Evolutionary conservation across 1,140 invertebrate species (phyloP), one percentile per base, ranked within the genome.

Genomic region (Drosophila paulistorum): DNA sequence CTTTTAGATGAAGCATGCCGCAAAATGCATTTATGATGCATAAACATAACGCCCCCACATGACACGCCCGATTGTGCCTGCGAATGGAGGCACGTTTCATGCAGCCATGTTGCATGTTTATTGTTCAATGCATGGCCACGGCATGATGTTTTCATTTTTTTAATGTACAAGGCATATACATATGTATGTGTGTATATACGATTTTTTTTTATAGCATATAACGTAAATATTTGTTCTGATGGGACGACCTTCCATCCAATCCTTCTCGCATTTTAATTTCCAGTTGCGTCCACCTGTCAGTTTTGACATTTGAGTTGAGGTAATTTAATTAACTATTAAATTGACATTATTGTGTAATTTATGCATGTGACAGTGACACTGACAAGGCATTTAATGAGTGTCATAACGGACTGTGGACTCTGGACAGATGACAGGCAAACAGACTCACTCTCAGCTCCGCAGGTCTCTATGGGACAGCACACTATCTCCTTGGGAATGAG

Each of bases 271-370:
- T 37, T 26, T 17, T 33, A 13, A 7, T 42, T 26, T 39, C 37
- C 23, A 63, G 35, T 54, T 33, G 23, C 35, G 37, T 62, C 20
- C 7, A 35, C 67, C 67, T 59, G 39, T 66, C 67, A 64, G 57
- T 58, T 68, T 72, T 80, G 81, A 81, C 79, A 66, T 57, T 71
- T 68, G 70, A 67, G 62, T 68, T 74, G 71, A 79, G 60, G 65
- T 80, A 87, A 87, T 89, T 89, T 72, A 87, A 87, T 87, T 89
- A 78, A 84, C 77, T 71, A 87, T 87, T 80, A 89, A 89, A 87
- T 80, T 67, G 65, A 65, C 77, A 87, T 87, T 87, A 87, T 78
- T 69, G 68, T 70, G 68, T 84, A 84, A 87, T 80, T 89, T 79
- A 86, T 86, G 79, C 76, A 79, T 68, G 74, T 62, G 64, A 77